Evolutionary conservation across 2,797 vertebrate species (phyloP), one percentile per base, ranked within the genome.

Genomic region (Sternotherus odoratus): DNA sequence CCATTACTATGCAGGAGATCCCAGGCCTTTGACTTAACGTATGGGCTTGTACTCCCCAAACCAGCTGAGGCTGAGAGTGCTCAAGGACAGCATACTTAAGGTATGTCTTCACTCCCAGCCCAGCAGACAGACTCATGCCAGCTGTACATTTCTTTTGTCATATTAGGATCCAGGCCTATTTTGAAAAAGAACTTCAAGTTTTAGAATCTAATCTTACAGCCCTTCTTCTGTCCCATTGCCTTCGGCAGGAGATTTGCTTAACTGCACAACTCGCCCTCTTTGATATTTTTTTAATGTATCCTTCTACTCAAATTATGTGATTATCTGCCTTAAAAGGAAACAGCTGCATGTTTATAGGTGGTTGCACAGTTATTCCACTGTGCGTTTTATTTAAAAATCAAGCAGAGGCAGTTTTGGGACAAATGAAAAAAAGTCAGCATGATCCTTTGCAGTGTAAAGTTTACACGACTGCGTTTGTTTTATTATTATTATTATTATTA

Each of bases 261-360:
- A 43, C 11, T 24, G 39, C 72, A 75, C 3, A 2, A 43, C 8
- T 43, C 15, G 7, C 54, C 36, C n/a, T 36, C 66, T 69, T 6
- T 39, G 36, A 39, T 12, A 46, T 23, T 81, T 39, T 94, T 57
- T 84, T 28, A 33, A 24, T 12, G 0, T 60, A 17, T 24, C 53
- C 72, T 72, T 69, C 10, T 51, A 16, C 81, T 87, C 83, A 39
- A 46, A 74, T 48, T 15, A 46, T 75, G 24, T 12, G 12, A 48
- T 48, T 48, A 75, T 75, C 15, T 46, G 43, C 13, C 94, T 94
- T 87, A 82, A 46, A 8, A 26, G 91, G 87, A 74, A 86, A 33
- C 24, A 26, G 36, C 86, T n/a, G 2, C 5, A 66, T 90, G 21
- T 53, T 53, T 53, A 53, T 10, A 87, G 81, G 69, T 85, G 1